phyloP scores from a whole-genome alignment of 2,113 vertebrate species.

The Corythornis cristatus region DNA sequence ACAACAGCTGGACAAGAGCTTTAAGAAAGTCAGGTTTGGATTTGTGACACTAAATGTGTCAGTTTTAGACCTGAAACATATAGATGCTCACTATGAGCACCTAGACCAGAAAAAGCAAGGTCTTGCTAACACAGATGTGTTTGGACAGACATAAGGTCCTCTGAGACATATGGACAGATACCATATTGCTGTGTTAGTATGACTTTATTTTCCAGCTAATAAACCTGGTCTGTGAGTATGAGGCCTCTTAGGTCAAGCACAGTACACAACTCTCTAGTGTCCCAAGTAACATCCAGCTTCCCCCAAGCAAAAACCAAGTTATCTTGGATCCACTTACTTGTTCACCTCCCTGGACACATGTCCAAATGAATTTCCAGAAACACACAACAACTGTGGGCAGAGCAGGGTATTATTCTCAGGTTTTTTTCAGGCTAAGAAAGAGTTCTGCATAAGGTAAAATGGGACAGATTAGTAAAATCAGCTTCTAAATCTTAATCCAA shows the following conservation, averaged over 20 bases:
- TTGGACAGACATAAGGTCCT: not conserved
- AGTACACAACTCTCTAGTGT: not conserved
- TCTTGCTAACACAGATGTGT: not conserved
- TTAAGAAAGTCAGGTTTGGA: not conserved
- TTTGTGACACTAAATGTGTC: not conserved
- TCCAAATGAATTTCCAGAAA: not conserved
- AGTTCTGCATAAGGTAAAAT: not conserved
- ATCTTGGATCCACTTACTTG: not conserved
- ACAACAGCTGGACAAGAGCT: not conserved
- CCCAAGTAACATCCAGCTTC: not conserved
- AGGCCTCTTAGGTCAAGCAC: not conserved
- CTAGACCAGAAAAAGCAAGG: not conserved
- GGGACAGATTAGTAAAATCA: not conserved
- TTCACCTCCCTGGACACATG: not conserved
- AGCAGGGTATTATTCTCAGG: not conserved
- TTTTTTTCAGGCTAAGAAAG: not conserved
- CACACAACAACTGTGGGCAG: not conserved
- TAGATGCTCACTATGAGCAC: not conserved
- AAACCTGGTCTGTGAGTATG: not conserved
- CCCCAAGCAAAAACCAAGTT: not conserved
- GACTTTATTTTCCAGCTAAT: not conserved
- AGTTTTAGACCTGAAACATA: not conserved
- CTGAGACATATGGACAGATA: not conserved
- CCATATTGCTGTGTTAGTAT: not conserved
- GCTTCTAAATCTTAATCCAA: not conserved